Percentiles rank a stretch among this genome's conserved stretches.
Conservation (phyloP, 2,797 vertebrate species). For the Triplophysa yarkandensis region DNA sequence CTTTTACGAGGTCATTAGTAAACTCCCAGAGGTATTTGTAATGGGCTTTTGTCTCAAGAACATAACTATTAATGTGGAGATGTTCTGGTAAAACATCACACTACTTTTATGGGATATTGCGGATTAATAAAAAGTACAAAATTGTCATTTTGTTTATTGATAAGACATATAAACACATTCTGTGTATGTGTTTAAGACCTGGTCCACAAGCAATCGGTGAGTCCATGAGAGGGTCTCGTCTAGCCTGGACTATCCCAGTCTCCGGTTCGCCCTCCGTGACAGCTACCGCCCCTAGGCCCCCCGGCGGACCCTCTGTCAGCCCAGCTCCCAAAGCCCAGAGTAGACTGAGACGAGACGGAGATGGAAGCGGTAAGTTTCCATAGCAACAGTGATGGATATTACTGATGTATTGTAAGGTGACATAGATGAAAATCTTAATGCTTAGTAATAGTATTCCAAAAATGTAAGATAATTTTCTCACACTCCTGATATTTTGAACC, state of each 20-base stretch:
- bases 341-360: slow-evolving; percentile 82
- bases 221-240: slow-evolving; percentile 83
- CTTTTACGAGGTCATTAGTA: slow-evolving; percentile 53
- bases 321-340: slow-evolving; percentile 73
- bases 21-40: slow-evolving; percentile 42
- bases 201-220: slow-evolving; percentile 76
- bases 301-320: slow-evolving; percentile 70
- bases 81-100: slow-evolving; percentile 7
- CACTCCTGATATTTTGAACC: too few species aligned
- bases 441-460: too few species aligned
- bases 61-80: background rate
- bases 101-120: too few species aligned
- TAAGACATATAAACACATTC: too few species aligned
- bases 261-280: slow-evolving; percentile 79
- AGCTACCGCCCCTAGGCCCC: slow-evolving; percentile 77
- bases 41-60: slow-evolving; percentile 33
- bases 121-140: too few species aligned
- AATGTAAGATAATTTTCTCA: too few species aligned
- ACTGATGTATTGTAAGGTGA: background rate
- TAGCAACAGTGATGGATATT: background rate
- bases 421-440: too few species aligned
- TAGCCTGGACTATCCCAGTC: slow-evolving; percentile 88
- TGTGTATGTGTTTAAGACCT: slow-evolving; percentile 57
- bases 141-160: too few species aligned
- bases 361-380: slow-evolving; percentile 63